A percentile compares a stretch with the other conserved stretches of the same genome.
Evolutionary conservation across 1,140 invertebrate genomes (phyloP).

Genomic region (Leucophenga varia): DNA sequence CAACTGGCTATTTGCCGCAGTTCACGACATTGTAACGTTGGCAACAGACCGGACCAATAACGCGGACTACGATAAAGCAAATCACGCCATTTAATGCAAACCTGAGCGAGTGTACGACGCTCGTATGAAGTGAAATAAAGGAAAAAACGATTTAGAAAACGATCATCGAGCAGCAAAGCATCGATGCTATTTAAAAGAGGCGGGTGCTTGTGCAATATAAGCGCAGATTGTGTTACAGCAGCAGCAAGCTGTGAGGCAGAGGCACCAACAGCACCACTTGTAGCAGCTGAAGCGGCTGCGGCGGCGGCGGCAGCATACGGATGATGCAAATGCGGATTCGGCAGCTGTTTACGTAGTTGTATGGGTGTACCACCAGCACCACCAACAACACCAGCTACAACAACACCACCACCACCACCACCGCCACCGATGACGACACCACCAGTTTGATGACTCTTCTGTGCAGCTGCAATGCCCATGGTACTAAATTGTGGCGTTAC

Average conservation of each 20-base stretch:
- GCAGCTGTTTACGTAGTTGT: constrained; percentile 48
- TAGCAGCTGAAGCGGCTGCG: constrained; percentile 4
- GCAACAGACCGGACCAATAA: constrained; percentile 82
- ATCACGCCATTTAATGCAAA: constrained; percentile 83
- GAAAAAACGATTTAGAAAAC: constrained; percentile 82
- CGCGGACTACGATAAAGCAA: constrained; percentile 79
- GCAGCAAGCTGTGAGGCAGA: constrained; percentile 19
- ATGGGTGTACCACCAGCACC: constrained; percentile 27
- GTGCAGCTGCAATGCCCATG: constrained; percentile 49
- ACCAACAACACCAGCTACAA: neutral
- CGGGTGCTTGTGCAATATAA: constrained; percentile 48
- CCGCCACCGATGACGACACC: neutral
- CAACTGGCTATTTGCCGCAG: constrained; percentile 67
- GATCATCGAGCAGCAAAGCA: constrained; percentile 78
- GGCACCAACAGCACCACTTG: neutral
- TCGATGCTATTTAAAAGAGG: constrained; percentile 66
- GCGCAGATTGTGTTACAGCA: constrained; percentile 33
- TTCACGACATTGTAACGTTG: constrained; percentile 80
- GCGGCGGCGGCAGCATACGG: constrained; percentile 31
- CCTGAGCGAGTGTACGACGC: constrained; percentile 75
- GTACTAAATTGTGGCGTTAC: constrained; percentile 44
- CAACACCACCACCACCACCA: constrained; percentile 14
- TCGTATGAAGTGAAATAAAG: constrained; percentile 80
- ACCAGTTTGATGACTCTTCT: constrained; percentile 20
- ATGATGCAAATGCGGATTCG: constrained; percentile 54